Base-by-base conservation (phyloP, 2,113 vertebrate species). In the Ochotona curzoniae region DNA sequence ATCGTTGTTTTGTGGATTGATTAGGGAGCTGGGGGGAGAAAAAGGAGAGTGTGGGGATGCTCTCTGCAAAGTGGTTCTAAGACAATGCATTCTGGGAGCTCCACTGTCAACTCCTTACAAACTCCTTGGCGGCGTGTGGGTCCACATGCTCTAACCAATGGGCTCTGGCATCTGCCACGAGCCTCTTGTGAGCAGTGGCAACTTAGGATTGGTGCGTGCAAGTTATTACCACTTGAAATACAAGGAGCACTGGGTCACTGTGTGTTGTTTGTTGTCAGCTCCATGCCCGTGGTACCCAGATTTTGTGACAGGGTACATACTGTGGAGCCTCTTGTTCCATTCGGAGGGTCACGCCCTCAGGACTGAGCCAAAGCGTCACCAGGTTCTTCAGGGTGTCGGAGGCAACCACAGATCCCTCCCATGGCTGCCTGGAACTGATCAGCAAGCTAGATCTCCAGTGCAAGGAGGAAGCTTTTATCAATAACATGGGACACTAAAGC, bases 1-100 rank as follows among this genome's bases (percentile, higher is more conserved):
- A 44, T 44, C 38, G 38, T 44, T 3, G 38, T 44, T 44, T 44
- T 44, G 38, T 44, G 38, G 38, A 44, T 44, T 44, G 38, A 44
- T 32, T 83, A 35, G 30, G 14, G 30, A 28, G 60, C 32, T 80
- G 11, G 47, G 13, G 5, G 4, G 11, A 28, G 4, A 38, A 21
- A n/a, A 60, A 63, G 60, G 78, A 28, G 32, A 26, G 20, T 32
- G 7, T 21, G 49, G 74, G 81, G n/a, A 67, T 69, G 49, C 49
- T 73, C 87, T 91, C 87, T 82, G 74, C 38, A 90, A 90, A 92
- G 64, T 38, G 17, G 38, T 66, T 90, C 78, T 7, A 28, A 67
- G 79, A 82, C 20, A 79, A 20, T 7, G 47, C 83, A n/a, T 14
- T 57, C 78, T 44, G 38, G 38, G 38, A 44, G 38, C 6, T 44